Base-by-base conservation (phyloP, 2,113 vertebrate species). In the Microcebus lehilahytsara region DNA sequence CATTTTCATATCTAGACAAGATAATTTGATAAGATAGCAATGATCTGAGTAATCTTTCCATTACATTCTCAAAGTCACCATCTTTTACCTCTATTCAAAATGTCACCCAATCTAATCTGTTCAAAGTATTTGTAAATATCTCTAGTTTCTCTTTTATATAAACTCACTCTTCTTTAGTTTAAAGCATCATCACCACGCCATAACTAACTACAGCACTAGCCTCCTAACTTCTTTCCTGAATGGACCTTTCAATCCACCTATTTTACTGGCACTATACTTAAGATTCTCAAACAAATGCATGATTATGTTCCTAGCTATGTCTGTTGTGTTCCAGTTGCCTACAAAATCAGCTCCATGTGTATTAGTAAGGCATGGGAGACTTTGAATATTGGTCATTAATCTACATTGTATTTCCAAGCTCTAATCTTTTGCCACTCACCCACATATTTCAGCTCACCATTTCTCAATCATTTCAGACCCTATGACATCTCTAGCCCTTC, bases 31-130 rank as follows among this genome's bases (percentile, higher is more conserved):
- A 40, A 74, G 89, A 86, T 71, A 85, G n/a, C 58, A 87, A 75
- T 42, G 69, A 53, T 80, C 89, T 85, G 66, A 95, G 8, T 75
- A 53, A 88, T 93, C 56, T 96, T 92, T 95, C 60, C 58, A 74
- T 83, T 81, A 32, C 67, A 77, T 62, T 92, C 64, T 85, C 72
- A 79, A 86, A 92, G 17, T 69, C 84, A 40, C 34, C 62, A 92
- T 42, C 69, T 90, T 96, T 89, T 42, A 90, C 40, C 11, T 91
- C 53, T 37, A 51, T 90, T 78, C 46, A 87, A 85, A 94, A 94
- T 81, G 60, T 93, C 58, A 84, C 17, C 53, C 80, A 32, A 51
- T 79, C 11, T 85, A 56, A 56, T 75, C 67, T 60, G n/a, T 81
- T 75, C 10, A 34, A 14, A 23, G 34, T 93, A 37, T 93, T 69